Evolutionary conservation across 2,888 invertebrate genomes (phyloP), one percentile per base, ranked within the genome.

Genomic region (Portevinia maculata): DNA sequence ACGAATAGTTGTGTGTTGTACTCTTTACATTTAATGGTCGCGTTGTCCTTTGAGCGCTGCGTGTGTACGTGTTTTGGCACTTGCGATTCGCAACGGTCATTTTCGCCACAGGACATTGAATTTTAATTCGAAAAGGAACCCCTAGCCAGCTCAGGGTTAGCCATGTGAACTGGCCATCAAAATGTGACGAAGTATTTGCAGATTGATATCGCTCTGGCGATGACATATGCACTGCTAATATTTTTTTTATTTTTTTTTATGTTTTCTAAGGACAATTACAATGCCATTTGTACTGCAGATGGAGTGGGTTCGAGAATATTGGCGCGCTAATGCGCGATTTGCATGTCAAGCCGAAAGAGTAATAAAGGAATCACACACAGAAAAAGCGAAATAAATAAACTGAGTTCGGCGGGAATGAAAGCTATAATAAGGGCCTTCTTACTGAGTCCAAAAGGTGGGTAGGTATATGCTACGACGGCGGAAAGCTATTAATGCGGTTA

Each of bases 251-350:
- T 52, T 17, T 46, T 28, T 24, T 9, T 50, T 44, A 9, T 13
- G 60, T 60, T 41, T 28, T 73, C 65, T 83, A 67, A 78, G 83
- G 65, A 78, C 83, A 83, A 78, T 83, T 83, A 78, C 83, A 83
- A 67, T 73, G 71, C 78, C 78, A 83, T 83, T 83, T 83, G 83
- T 83, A 52, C 13, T n/a, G 24, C 37, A 53, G 52, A 65, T 46
- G 39, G 37, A 65, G 73, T 32, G 53, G 44, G 64, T 60, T 69
- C 41, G 53, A 76, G 70, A 79, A 85, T 76, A 73, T 76, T 64
- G 73, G 70, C 84, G 70, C 84, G 71, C 84, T 85, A 85, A 85
- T 86, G 86, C 75, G 85, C 84, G 85, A 79, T 85, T 86, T 85
- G 85, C 85, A 85, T 86, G 85, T 86, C 74, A 46, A 65, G 65